Evolutionary conservation across 2,113 vertebrate genomes (phyloP), one percentile per base, ranked within the genome.

Genomic region (Aptenodytes forsteri): DNA sequence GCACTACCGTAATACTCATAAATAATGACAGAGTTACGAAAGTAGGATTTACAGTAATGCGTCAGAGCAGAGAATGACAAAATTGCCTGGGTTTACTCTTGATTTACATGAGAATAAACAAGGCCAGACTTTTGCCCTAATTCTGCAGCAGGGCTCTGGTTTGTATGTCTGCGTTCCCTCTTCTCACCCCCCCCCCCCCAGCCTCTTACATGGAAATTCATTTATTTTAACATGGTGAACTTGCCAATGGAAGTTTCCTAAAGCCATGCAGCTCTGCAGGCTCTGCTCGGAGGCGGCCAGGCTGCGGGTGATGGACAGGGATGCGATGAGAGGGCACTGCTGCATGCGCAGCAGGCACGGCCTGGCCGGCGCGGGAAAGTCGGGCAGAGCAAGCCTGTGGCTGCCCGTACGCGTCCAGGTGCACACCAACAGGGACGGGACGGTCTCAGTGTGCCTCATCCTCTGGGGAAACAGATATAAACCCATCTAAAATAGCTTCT

Each of bases 91-190:
- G 87, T 89, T 97, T 94, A 55, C 87, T 94, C 84, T 70, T 78
- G 83, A 93, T 94, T 96, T 97, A 90, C 95, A 93, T 32, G n/a
- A 73, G 87, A 58, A 95, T 96, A 97, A 97, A 97, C 94, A 95
- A 94, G 87, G 75, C 65, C 87, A 93, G 91, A 83, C 94, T 94
- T 95, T 55, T 95, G 95, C 82, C 95, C 91, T 93, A n/a, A 13
- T 94, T 94, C 79, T 20, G 18, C 54, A 65, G 29, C 38, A 47
- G 40, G 61, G 58, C 64, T 84, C 77, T 23, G n/a, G 65, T 34
- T 46, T 49, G 9, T 26, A 65, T 13, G 36, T 55, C 86, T 58
- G 47, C 2, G 4, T 27, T 75, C 61, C 52, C 23, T 59, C 76
- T 83, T 36, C 86, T 90, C 72, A 7, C 22, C 73, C 44, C 44